Conservation (phyloP, 2,888 invertebrate genomes). For the Philhelius pedissequus region DNA sequence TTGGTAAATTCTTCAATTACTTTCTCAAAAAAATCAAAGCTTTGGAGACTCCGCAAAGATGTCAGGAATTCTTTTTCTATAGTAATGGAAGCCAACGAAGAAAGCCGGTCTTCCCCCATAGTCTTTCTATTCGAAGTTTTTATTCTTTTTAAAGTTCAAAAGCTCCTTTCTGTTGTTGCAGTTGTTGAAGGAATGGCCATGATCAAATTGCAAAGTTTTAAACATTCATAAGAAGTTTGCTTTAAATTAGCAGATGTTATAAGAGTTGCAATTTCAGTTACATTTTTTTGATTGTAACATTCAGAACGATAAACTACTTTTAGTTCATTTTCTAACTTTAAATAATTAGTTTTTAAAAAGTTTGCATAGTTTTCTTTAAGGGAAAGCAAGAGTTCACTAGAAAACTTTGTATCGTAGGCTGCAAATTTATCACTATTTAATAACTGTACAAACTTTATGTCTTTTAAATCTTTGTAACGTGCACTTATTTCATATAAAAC, state of each 20-base stretch:
- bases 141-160: conserved; percentile 13
- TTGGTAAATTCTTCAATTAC: conserved; percentile 1
- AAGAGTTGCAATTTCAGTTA: conserved; percentile 16
- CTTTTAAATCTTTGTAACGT: not conserved
- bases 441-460: not conserved
- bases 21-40: conserved; percentile 2
- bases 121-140: conserved; percentile 14
- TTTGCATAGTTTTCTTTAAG: conserved; percentile 9
- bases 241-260: conserved; percentile 25
- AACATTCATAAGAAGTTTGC: conserved; percentile 30
- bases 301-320: conserved; percentile 27
- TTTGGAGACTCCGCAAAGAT: not conserved
- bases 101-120: conserved; percentile 16
- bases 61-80: conserved; percentile 30
- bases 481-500: conserved; percentile 17
- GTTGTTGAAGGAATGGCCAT: conserved; percentile 41
- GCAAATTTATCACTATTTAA: conserved; percentile 15
- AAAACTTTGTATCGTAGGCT: not conserved
- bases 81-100: conserved; percentile 24
- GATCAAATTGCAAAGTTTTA: conserved; percentile 14
- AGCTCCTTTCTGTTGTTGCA: not conserved
- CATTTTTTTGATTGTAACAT: conserved; percentile 23
- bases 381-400: not conserved
- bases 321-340: not conserved
- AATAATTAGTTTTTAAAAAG: not conserved